phyloP scores from a whole-genome alignment of 1,140 invertebrate species.

The Drosophila littoralis region DNA sequence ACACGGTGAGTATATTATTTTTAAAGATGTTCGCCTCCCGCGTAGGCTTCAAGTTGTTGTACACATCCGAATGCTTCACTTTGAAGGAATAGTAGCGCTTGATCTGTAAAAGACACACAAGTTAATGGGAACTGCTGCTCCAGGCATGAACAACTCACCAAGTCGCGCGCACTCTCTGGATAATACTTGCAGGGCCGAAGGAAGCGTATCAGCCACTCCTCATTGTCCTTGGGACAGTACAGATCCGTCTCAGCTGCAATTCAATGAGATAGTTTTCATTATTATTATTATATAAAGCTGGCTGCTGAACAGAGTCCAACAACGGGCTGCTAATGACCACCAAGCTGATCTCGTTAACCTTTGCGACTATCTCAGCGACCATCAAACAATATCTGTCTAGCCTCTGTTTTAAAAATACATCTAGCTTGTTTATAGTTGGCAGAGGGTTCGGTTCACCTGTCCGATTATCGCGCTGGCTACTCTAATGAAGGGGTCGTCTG shows the following conservation, averaged over 20 bases:
- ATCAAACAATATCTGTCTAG: constrained; percentile 1
- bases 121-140: neutral
- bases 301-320: neutral
- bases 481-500: constrained; percentile 26
- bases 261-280: constrained; percentile 33
- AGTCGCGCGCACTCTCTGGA: constrained; percentile 89
- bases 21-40: constrained; percentile 91
- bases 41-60: constrained; percentile 89
- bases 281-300: no score
- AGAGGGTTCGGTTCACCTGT: constrained; percentile 8
- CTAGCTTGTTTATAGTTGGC: neutral
- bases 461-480: constrained; percentile 6
- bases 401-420: neutral
- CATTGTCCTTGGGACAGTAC: constrained; percentile 88
- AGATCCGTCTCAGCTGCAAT: constrained; percentile 89
- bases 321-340: neutral
- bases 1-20: constrained; percentile 90
- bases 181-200: constrained; percentile 92
- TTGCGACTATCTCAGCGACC: constrained; percentile 1
- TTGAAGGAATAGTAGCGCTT: constrained; percentile 93
- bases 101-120: constrained; percentile 85
- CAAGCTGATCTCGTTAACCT: constrained; percentile 16
- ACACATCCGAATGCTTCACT: constrained; percentile 89
- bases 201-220: constrained; percentile 90
- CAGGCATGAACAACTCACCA: constrained; percentile 85